Evolutionary conservation across 1,140 invertebrate species (phyloP).

Genomic region (Neocloeon triangulifer): DNA sequence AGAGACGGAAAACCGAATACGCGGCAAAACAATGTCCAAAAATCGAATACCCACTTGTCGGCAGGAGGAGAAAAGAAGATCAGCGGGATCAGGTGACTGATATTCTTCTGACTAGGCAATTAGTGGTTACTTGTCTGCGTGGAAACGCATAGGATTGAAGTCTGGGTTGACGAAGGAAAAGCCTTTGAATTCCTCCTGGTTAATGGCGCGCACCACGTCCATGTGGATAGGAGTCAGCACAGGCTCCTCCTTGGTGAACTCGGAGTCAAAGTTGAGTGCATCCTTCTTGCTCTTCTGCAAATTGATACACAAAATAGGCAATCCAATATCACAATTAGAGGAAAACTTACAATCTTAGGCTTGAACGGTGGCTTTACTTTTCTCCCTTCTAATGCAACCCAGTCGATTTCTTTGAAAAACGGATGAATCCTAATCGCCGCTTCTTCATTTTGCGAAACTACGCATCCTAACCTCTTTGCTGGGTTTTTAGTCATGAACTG

Average conservation of each 20-base stretch:
- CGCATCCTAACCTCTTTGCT: constrained; percentile 78
- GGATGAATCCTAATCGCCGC: constrained; percentile 75
- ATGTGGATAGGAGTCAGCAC: constrained; percentile 79
- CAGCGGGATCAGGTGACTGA: too few species aligned
- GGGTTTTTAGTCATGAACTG: constrained; percentile 98
- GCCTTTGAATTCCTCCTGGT: constrained; percentile 92
- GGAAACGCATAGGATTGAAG: constrained; percentile 51
- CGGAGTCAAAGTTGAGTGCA: constrained; percentile 95
- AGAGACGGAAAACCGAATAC: too few species aligned
- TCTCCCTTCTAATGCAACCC: constrained; percentile 75
- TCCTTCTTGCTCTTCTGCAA: constrained; percentile 91
- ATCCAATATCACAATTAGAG: constrained; percentile 1
- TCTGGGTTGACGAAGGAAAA: constrained; percentile 94
- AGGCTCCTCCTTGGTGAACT: constrained; percentile 97
- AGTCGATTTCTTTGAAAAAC: constrained; percentile 94
- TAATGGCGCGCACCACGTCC: constrained; percentile 78
- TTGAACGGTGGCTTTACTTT: constrained; percentile 91
- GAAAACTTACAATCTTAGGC: constrained; percentile 80
- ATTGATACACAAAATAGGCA: constrained; percentile 11
- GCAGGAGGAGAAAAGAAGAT: too few species aligned
- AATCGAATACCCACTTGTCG: too few species aligned
- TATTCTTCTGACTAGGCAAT: too few species aligned
- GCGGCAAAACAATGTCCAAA: too few species aligned
- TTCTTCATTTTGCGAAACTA: constrained; percentile 46
- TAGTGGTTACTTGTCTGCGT: constrained; percentile 4